These are phyloP conservation scores for Noturus placidus DNA, from an alignment of 2,113 vertebrate genomes.

Conservation along the genomic window DNA sequence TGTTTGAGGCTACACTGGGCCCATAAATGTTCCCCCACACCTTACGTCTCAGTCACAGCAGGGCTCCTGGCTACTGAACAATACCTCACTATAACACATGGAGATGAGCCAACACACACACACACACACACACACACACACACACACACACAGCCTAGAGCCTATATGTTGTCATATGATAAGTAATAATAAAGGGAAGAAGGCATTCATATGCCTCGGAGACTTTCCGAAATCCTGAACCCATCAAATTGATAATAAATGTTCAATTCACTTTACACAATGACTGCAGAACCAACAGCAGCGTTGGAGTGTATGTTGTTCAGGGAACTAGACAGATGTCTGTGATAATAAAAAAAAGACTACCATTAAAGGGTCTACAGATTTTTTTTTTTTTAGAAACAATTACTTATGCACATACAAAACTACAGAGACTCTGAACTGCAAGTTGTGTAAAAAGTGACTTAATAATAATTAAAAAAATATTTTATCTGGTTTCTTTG, in stretches of 20 bases:
- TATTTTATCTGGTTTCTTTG: background rate
- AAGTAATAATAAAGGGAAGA: constrained; percentile 1
- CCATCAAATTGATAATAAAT: background rate
- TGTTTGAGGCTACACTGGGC: background rate
- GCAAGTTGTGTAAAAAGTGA: background rate
- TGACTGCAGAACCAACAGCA: background rate
- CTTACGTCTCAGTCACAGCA: constrained; percentile 22
- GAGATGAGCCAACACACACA: background rate
- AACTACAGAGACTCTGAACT: background rate
- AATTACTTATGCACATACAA: background rate
- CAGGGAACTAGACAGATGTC: background rate
- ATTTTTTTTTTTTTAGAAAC: background rate
- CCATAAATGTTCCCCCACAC: background rate
- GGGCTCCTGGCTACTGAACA: constrained; percentile 23
- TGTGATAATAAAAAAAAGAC: background rate
- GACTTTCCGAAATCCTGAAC: background rate
- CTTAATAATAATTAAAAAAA: background rate
- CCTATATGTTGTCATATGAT: background rate
- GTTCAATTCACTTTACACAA: background rate
- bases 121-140: constrained; percentile 22
- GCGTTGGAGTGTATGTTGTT: background rate
- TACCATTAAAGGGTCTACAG: background rate
- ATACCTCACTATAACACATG: constrained; percentile 19
- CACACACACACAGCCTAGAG: background rate
- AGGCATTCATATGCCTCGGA: background rate